Evolutionary conservation across 2,797 vertebrate genomes (phyloP).

Genomic region (Champsocephalus esox): DNA sequence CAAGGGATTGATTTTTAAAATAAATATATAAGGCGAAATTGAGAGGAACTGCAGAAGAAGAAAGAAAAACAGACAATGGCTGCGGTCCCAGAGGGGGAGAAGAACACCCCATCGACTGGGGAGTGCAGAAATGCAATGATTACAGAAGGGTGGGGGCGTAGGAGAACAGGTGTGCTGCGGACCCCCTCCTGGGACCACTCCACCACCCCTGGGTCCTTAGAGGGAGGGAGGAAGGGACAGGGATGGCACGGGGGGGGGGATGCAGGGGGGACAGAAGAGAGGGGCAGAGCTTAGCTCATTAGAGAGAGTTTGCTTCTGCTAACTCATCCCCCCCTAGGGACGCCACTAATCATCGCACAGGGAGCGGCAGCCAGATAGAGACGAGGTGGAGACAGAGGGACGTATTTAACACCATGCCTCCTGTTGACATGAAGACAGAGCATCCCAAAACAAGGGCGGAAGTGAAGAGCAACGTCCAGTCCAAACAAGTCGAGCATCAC

Average conservation of each 20-base stretch:
- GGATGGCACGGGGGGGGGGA: constrained; percentile 14
- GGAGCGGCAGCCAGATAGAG: constrained; percentile 78
- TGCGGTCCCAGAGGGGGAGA: constrained; percentile 49
- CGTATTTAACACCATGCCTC: constrained; percentile 57
- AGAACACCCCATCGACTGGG: constrained; percentile 46
- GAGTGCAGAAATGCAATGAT: constrained; percentile 81
- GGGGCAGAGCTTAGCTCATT: constrained; percentile 83
- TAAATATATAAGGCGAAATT: not conserved
- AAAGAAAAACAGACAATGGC: constrained; percentile 46
- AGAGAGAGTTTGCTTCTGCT: constrained; percentile 85
- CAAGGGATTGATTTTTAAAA: not conserved
- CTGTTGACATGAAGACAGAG: constrained; percentile 11
- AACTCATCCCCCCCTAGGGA: constrained; percentile 79
- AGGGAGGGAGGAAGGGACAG: constrained; percentile 45
- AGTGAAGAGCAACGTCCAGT: not conserved
- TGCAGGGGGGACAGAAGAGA: constrained; percentile 49
- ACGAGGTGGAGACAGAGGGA: constrained; percentile 66
- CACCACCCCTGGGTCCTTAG: constrained; percentile 71
- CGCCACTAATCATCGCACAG: constrained; percentile 78
- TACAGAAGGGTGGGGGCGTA: constrained; percentile 49
- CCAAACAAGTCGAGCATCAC: not conserved
- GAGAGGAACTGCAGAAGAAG: constrained; percentile 5
- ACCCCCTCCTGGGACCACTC: constrained; percentile 72
- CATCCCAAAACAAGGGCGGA: constrained; percentile 8
- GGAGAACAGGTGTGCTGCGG: constrained; percentile 81